Base-by-base conservation (phyloP, 2,888 invertebrate species). In the Argyresthia albistria region DNA sequence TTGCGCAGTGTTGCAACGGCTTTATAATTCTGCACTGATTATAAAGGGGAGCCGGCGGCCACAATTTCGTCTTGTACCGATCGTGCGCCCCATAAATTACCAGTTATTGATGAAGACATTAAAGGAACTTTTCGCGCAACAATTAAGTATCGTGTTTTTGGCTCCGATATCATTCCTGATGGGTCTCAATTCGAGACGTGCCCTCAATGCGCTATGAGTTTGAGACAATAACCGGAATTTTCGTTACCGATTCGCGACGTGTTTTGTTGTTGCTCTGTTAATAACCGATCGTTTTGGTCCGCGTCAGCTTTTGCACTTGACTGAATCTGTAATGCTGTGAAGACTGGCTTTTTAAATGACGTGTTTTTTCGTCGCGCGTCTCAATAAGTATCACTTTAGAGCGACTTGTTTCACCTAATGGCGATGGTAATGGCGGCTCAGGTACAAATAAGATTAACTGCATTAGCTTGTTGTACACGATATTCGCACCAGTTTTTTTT, bases 31-130 rank as follows among this genome's bases (percentile, higher is more conserved):
- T 80, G 78, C 77, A 77, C 80, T 86, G 86, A 87, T 87, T 87
- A 84, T 84, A 84, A 83, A 84, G 81, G 77, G 87, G 87, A 88
- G 89, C 90, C 90, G 89, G 89, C 89, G 89, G 89, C 89, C 88
- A 89, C 89, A 83, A 86, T 87, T 86, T 84, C 79, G 80, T 79
- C 86, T 84, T 83, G 84, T 82, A 81, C 70, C 69, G 81, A 77
- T 83, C 87, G 83, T 80, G 81, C 79, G 69, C 80, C 77, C 80
- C 84, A 87, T 87, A 87, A 84, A 86, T 87, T 86, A 87, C 81
- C 75, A 79, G 84, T 84, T 87, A 88, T 88, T 88, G 87, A 88
- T 88, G 88, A 88, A 88, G 88, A 88, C 84, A 83, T 88, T 84
- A 84, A 79, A 75, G 76, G 76, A 76, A 71, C 73, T 68, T 67